Percentiles rank a stretch among this genome's conserved stretches.
Evolutionary conservation across 2,797 vertebrate genomes (phyloP).

Genomic region (Chloroceryle inda): DNA sequence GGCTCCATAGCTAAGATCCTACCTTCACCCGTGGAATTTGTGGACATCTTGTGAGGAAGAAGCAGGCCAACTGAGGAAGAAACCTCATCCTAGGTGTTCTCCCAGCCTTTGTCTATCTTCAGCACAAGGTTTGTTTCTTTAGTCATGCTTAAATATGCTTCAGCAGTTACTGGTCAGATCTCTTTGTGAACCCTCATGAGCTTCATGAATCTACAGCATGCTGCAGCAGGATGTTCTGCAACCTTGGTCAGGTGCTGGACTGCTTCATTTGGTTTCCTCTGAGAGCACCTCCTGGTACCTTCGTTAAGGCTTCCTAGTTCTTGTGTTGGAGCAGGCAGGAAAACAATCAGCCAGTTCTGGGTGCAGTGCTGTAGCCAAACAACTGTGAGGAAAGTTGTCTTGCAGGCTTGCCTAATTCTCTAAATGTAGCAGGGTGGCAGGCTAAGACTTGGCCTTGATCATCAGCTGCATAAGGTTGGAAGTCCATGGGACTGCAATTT

Average conservation of each 20-base stretch:
- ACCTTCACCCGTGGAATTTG: rapidly evolving
- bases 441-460: not conserved
- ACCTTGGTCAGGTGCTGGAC: not conserved
- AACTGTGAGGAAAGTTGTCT: not conserved
- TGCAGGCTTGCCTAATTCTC: not conserved
- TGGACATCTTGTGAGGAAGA: not conserved
- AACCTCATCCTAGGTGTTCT: not conserved
- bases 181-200: not conserved
- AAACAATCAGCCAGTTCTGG: not conserved
- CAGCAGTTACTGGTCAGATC: not conserved
- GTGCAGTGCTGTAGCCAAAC: not conserved
- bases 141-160: not conserved
- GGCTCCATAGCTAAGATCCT: not conserved
- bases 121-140: not conserved
- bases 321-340: not conserved
- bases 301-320: not conserved
- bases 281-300: not conserved
- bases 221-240: not conserved
- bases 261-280: not conserved
- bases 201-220: not conserved
- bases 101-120: not conserved
- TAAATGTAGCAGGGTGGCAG: not conserved
- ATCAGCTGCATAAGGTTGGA: not conserved
- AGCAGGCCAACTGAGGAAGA: not conserved
- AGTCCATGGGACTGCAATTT: not conserved